phyloP scores from a whole-genome alignment of 92 coral and sea anemone genomes.

The Palythoa caribaeorum region DNA sequence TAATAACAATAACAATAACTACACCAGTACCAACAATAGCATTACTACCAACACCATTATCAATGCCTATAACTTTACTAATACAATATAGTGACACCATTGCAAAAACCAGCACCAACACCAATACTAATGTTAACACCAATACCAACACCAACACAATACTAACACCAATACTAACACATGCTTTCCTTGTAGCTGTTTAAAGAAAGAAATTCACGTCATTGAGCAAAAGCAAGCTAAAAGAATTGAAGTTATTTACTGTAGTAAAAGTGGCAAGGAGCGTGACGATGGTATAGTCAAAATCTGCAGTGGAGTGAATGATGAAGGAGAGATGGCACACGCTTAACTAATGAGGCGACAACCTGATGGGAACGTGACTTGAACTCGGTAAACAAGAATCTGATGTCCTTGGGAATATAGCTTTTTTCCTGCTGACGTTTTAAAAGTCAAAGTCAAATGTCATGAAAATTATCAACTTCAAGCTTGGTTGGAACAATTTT shows the following conservation, averaged over 20 bases:
- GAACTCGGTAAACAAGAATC: no score
- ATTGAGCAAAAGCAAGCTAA: slow-evolving; percentile 26
- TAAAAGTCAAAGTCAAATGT: no score
- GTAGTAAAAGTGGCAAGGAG: background rate
- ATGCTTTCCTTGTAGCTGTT: background rate
- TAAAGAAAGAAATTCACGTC: background rate
- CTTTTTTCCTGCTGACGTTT: no score
- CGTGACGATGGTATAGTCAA: background rate
- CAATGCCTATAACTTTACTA: background rate
- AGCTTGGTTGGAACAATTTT: no score
- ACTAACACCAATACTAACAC: background rate
- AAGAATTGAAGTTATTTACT: background rate
- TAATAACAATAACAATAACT: no score
- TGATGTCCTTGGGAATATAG: no score
- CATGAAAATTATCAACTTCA: no score
- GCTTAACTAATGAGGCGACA: background rate
- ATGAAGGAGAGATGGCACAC: background rate
- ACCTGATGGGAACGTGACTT: background rate
- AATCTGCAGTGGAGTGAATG: background rate
- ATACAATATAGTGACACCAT: no score
- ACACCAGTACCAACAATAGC: no score
- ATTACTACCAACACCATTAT: no score
- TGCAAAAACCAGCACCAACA: background rate
- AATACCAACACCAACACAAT: background rate
- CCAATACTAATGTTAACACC: background rate